Percentiles rank a stretch among this genome's conserved stretches.
These are phyloP conservation scores for Caenorhabditis tropicalis DNA, from an alignment of 1,140 invertebrate genomes.

Conservation along the genomic window DNA sequence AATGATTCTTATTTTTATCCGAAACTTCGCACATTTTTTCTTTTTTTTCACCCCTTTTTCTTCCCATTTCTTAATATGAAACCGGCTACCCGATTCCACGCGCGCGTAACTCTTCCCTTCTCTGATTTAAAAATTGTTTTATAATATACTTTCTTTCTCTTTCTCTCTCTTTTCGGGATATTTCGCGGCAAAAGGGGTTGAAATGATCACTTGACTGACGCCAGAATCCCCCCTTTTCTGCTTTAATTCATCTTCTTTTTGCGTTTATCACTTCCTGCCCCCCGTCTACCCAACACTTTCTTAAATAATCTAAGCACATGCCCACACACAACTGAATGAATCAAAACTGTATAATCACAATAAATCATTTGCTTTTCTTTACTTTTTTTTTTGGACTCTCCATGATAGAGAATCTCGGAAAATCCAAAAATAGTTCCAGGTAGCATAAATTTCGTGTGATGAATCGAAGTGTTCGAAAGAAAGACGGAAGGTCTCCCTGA, in stretches of 20 bases:
- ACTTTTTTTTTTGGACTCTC: no score
- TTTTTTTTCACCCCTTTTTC: neutral
- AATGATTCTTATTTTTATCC: neutral
- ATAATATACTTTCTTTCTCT: neutral
- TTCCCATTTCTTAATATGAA: neutral
- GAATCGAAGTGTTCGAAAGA: no score
- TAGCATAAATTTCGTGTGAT: no score
- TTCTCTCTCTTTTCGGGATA: neutral
- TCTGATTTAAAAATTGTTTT: slow-evolving; percentile 21
- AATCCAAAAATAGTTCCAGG: no score
- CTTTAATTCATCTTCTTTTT: neutral
- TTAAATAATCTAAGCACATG: no score
- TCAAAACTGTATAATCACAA: neutral
- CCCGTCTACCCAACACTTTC: neutral
- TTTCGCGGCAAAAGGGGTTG: neutral
- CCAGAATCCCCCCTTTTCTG: neutral
- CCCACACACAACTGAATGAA: neutral
- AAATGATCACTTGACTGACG: neutral
- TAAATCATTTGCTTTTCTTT: slow-evolving; percentile 3
- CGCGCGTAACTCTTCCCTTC: neutral
- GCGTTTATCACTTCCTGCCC: neutral
- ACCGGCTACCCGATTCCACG: neutral
- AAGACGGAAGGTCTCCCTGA: no score
- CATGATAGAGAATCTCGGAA: no score
- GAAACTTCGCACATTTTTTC: neutral